Evolutionary conservation across 2,113 vertebrate genomes (phyloP).

Genomic region (Athene noctua): DNA sequence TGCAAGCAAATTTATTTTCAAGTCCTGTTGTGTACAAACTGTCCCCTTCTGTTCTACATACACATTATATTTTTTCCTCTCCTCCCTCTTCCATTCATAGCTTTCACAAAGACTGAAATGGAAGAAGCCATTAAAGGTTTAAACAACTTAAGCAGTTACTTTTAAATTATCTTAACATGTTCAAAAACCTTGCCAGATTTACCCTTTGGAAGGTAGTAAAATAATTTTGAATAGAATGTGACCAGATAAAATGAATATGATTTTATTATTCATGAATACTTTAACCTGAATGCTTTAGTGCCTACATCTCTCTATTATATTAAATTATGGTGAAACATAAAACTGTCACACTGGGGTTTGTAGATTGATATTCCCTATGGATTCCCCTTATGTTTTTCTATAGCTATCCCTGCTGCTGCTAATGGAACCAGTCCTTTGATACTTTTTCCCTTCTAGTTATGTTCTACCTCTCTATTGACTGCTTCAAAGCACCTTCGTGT

Average conservation of each 20-base stretch:
- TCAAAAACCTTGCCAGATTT: constrained; percentile 42
- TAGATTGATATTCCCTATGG: constrained; percentile 39
- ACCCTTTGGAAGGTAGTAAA: constrained; percentile 53
- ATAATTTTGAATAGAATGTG: constrained; percentile 67
- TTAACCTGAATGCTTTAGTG: constrained; percentile 64
- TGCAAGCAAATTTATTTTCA: not conserved
- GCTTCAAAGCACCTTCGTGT: not conserved
- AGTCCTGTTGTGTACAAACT: not conserved
- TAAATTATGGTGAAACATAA: constrained; percentile 60
- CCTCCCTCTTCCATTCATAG: not conserved
- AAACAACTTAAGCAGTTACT: constrained; percentile 43
- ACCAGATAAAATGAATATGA: constrained; percentile 58
- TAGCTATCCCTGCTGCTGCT: constrained; percentile 2
- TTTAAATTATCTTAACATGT: constrained; percentile 46
- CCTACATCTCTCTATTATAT: constrained; percentile 40
- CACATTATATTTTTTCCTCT: not conserved
- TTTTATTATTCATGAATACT: constrained; percentile 67
- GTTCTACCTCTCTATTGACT: not conserved
- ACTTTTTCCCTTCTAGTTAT: not conserved
- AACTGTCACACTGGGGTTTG: constrained; percentile 49
- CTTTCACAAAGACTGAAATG: not conserved
- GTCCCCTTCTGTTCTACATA: not conserved
- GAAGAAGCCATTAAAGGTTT: constrained; percentile 37
- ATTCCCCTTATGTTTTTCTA: constrained; percentile 39
- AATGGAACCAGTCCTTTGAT: constrained; percentile 42